Evolutionary conservation across 2,888 invertebrate genomes (phyloP), one percentile per base, ranked within the genome.

Genomic region (Drosophila melanosoma): DNA sequence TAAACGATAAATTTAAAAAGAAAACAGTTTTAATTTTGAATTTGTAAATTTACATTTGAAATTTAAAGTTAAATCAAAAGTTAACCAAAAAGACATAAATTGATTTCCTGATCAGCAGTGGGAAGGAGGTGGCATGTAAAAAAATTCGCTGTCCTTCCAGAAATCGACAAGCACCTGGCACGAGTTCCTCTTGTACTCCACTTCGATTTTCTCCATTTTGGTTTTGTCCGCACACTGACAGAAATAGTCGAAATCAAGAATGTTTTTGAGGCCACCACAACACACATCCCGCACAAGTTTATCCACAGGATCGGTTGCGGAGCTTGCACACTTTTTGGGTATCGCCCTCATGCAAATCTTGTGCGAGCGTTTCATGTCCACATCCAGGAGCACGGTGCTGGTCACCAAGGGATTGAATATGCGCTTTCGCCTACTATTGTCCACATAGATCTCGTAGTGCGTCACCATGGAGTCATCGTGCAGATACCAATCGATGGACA

Each of bases 101-200:
- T 20, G 11, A 42, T 7, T 12, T 12, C 1, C 7, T 15, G 15
- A 45, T 45, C 45, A 8, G 2, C 45, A 4, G 8, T 4, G 20
- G 7, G 7, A 3, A 38, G 17, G 12, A 26, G 45, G 15, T 0
- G 87, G 87, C 7, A 81, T 20, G 38, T 88, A 87, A 7, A 88
- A 36, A 48, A 71, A 89, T 3, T 81, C 81, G 71, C 88, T 85
- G 23, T 69, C 82, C 20, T 73, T 75, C 87, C 87, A 87, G 49
- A 74, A 83, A 10, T 76, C 79, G 1, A 89, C 56, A n/a, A 84
- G n/a, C 1, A 61, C 51, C 4, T 69, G 68, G 57, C 76, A 73
- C 0, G 45, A 45, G 42, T 71, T 75, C 1, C 10, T 20, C 12
- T 58, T 59, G 53, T 74, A 76, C 3, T 20, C 17, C 17, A 57